phyloP scores from a whole-genome alignment of 2,113 vertebrate species.

The Nanger granti region DNA sequence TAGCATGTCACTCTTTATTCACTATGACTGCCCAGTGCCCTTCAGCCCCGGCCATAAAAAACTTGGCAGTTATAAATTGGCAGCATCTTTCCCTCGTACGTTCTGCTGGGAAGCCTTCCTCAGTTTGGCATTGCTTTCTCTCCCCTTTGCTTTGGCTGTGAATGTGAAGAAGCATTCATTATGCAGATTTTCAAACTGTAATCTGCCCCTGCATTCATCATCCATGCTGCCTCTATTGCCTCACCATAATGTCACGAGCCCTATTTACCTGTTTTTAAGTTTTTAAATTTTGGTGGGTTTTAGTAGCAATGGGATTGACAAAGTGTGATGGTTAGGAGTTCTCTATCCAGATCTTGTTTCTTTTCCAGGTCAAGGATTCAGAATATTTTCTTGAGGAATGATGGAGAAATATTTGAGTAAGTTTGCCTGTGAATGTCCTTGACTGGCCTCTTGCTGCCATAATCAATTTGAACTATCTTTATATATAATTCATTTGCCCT shows the following conservation, averaged over 20 bases:
- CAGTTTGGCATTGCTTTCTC: neutral
- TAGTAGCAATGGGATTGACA: neutral
- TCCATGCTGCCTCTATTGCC: neutral
- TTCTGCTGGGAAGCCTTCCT: neutral
- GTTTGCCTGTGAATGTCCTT: slow-evolving; percentile 11
- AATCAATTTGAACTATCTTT: slow-evolving; percentile 44
- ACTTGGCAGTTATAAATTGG: neutral
- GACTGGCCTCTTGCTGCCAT: neutral
- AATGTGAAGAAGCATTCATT: neutral
- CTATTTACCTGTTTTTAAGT: neutral
- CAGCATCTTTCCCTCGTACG: neutral
- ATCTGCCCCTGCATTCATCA: neutral
- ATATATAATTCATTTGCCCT: slow-evolving; percentile 37
- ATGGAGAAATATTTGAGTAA: slow-evolving; percentile 3
- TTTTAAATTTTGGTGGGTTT: neutral
- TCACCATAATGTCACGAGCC: neutral
- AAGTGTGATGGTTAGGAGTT: neutral
- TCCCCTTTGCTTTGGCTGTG: neutral
- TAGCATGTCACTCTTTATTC: neutral
- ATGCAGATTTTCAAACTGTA: neutral
- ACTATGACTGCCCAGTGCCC: neutral
- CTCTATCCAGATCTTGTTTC: neutral
- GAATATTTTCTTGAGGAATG: slow-evolving; percentile 14
- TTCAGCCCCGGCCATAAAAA: neutral
- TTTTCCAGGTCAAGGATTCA: neutral